Evolutionary conservation across 2,888 invertebrate genomes (phyloP), one percentile per base, ranked within the genome.

Genomic region (Rhamnusium bicolor): DNA sequence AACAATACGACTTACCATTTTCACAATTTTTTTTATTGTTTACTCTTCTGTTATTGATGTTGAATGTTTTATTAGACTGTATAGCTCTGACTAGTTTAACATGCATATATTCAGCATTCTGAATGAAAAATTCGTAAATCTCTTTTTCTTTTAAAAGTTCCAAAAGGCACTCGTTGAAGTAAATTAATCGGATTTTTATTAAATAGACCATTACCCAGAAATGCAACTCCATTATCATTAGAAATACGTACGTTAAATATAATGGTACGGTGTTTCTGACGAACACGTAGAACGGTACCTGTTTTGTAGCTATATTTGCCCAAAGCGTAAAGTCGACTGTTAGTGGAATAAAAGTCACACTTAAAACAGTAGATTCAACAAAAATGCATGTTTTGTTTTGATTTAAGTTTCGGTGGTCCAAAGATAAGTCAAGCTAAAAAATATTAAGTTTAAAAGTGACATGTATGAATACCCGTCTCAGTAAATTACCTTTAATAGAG

Each of bases 131-230:
- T 2, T 63, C 27, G 24, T 49, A 27, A n/a, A 49, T 49, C 32
- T 53, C 65, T 14, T 32, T 53, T 8, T 51, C 65, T 18, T 24
- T 54, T 12, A 67, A 18, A 8, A 46, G n/a, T 12, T 40, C 46
- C 54, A 24, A 18, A n/a, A 67, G 46, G 2, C 14, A 19, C 14
- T 46, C 19, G 16, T 71, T 71, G 21, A 71, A 19, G 10, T 7
- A 16, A 10, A 19, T 24, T 21, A 71, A 1, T 21, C 68, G 24
- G 1, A 61, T 12, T 3, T 27, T 12, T 46, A 72, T 62, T 18
- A 61, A 18, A 19, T 68, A 53, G 1, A 72, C 56, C 16, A 72
- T n/a, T 14, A 61, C 8, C 72, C 72, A 72, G 51, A 62, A 72
- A 19, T 72, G 51, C 1, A 72, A n/a, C 51, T 72, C 68, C 10